Evolutionary conservation across 2,888 invertebrate species (phyloP), one percentile per base, ranked within the genome.

Genomic region (Amorpha juglandis): DNA sequence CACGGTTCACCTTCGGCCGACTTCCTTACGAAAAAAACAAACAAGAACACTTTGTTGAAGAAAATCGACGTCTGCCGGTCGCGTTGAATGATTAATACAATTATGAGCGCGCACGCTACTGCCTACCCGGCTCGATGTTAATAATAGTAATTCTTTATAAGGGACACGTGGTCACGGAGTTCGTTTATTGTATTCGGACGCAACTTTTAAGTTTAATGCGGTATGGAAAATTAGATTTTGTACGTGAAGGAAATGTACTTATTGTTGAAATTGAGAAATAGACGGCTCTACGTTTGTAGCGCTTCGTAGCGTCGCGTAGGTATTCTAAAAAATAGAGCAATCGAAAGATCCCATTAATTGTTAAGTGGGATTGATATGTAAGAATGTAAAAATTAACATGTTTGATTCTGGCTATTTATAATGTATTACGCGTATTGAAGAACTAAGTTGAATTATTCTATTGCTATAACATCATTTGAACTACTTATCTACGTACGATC

Each of bases 11-110:
- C 92, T 91, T 91, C 91, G 88, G 86, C 85, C 88, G 91, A 92
- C 92, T 92, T 93, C 93, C 93, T 92, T 91, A 92, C 88, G 91
- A 92, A 93, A 92, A 92, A 93, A 93, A 92, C 90, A 92, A 93
- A 93, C 91, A 93, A 92, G 92, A 92, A 89, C 91, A 90, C 92
- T 91, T 90, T 92, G 92, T 92, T 92, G 88, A 91, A 92, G 92
- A 91, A 92, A 92, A 92, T 93, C 93, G 91, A 92, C 91, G 92
- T 91, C 92, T 91, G 92, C 91, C 91, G 90, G 90, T 88, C 90
- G 90, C 91, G 89, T 84, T 87, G 88, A 90, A 91, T 92, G 92
- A 92, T 93, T 93, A 93, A 93, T 92, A 93, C 92, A 92, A 92
- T 93, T 92, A 91, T 89, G 91, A 89, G 81, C 89, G 90, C 89